Base-by-base conservation (phyloP, 1,140 invertebrate genomes). In the Phymorhynchus buccinoides region DNA sequence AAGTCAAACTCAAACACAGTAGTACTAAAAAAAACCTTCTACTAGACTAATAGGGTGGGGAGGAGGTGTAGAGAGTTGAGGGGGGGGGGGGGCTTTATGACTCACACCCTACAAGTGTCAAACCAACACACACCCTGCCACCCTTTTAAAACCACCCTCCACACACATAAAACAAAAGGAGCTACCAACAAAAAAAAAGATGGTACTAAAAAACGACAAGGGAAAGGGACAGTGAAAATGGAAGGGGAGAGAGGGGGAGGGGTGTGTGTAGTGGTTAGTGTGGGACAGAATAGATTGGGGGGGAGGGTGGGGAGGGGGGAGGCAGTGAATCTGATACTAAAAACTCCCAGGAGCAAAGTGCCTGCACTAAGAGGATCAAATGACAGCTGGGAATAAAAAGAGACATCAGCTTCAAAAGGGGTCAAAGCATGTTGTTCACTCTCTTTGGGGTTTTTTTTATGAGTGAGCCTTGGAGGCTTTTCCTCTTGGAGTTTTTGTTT, bases 41-140 rank as follows among this genome's bases (percentile, higher is more conserved):
- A n/a, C n/a, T n/a, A n/a, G n/a, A n/a, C n/a, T n/a, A n/a, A n/a
- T n/a, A n/a, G 44, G 7, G 44, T 6, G 18, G 44, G 18, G 44
- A 48, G 44, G 44, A 18, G 44, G 44, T 9, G 44, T 18, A 18
- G 44, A 18, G 44, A 18, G 44, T 9, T 48, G 44, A 48, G 44
- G 44, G 18, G 44, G 44, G 44, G 44, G 18, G 37, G 37, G 3
- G 3, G 37, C 73, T 41, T 41, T 41, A 75, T 75, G 73, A 75
- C 37, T 75, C 73, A 75, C 37, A 16, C 73, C 73, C 22, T 39
- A 75, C 35, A 39, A 75, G 73, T 75, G 32, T 41, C 22, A 75
- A 75, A 75, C 6, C 18, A 75, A 71, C 56, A 62, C 56, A 18
- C 48, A 14, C 56, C 56, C 56, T 27, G 22, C 56, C 12, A 62